Base-by-base conservation (phyloP, 2,113 vertebrate species). In the Syngnathus scovelli region DNA sequence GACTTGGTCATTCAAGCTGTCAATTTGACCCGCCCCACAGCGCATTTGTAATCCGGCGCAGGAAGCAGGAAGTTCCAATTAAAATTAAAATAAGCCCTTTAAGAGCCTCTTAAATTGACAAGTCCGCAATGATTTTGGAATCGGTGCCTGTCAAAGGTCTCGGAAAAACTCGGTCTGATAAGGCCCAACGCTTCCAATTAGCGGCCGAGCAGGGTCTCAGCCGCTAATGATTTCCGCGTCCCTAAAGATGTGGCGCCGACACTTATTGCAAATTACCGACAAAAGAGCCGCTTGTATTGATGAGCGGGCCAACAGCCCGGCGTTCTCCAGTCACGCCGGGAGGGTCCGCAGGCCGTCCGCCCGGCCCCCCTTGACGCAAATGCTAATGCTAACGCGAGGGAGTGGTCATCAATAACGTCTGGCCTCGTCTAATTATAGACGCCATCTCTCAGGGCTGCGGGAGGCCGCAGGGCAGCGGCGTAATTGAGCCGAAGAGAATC, bases 141-240 rank as follows among this genome's bases (percentile, higher is more conserved):
- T 96, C 92, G 95, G 94, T 95, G 94, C 94, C 95, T 98, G 96
- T 98, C 96, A 98, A 95, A 96, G 95, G 95, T 95, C 93, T 92
- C 82, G 86, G 94, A 93, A 98, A 98, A 98, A 94, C 94, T 92
- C 91, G 92, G 83, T 90, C 91, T 98, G 96, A 99, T 98, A 94
- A 96, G 94, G 95, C 96, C 96, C 96, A 98, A 98, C 86, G 96
- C 96, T 96, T 94, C 96, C 96, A 99, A 99, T 99, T 99, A 99
- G 94, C 91, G 92, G 89, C 89, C 64, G 89, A 80, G 93, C 88
- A 88, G 92, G 92, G 93, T 94, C 92, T 94, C 93, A 88, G 93
- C 93, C 93, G 83, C 93, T 98, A 98, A 98, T 95, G 96, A 98
- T 95, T 94, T 92, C 92, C 89, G 87, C 90, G 92, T 94, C 95